Conservation (phyloP, 2,888 invertebrate genomes). For the Caenorhabditis imperialis region DNA sequence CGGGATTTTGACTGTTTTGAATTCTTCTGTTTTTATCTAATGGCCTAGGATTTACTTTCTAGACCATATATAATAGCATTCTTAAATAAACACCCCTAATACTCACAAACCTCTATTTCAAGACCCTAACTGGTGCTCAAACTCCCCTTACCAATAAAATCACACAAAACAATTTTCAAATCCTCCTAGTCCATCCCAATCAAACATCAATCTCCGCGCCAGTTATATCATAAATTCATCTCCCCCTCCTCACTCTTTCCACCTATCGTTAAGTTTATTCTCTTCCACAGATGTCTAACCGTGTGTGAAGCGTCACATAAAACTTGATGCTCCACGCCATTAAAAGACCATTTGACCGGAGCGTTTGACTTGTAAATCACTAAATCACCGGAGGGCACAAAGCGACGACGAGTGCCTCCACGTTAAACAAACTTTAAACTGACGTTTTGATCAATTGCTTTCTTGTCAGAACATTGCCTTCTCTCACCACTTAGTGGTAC, state of each 20-base stretch:
- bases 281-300: conserved; percentile 18
- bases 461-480: conserved; percentile 54
- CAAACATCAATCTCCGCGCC: conserved; percentile 33
- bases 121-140: too few relatives aligned
- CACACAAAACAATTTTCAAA: conserved; percentile 5
- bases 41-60: too few relatives aligned
- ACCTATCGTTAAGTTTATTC: conserved; percentile 42
- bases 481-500: conserved; percentile 46
- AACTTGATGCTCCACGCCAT: conserved; percentile 25
- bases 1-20: too few relatives aligned
- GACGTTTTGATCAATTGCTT: conserved; percentile 65
- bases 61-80: too few relatives aligned
- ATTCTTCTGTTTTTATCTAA: too few relatives aligned
- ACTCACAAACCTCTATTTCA: too few relatives aligned
- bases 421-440: conserved; percentile 72
- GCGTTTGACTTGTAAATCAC: conserved; percentile 48
- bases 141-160: too few relatives aligned
- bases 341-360: conserved; percentile 40
- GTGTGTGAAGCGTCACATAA: conserved; percentile 39
- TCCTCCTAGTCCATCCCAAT: conserved; percentile 11
- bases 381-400: conserved; percentile 45
- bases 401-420: conserved; percentile 45
- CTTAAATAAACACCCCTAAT: too few relatives aligned
- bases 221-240: conserved; percentile 52
- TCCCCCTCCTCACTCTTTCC: conserved; percentile 7